Percentiles rank a stretch among this genome's conserved stretches.
Conservation (phyloP, 2,113 vertebrate species). For the Pteruthius melanotis region DNA sequence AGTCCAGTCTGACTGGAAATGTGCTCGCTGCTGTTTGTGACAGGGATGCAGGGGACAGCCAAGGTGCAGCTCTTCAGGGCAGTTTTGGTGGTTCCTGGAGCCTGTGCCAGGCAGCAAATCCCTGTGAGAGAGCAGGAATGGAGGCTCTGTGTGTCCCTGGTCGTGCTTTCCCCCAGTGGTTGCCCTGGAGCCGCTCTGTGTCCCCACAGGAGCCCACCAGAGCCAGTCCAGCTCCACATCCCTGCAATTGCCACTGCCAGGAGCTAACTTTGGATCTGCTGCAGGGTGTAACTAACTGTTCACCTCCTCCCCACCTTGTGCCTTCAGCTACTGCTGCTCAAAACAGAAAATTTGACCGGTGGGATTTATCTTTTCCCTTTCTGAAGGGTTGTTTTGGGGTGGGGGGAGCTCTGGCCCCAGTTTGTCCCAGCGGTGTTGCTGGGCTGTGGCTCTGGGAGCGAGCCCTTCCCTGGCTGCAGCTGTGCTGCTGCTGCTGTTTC, state of each 20-base stretch:
- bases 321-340: background rate
- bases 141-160: background rate
- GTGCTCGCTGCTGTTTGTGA: fast-evolving
- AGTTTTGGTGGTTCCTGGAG: background rate
- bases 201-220: background rate
- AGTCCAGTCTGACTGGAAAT: background rate
- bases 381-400: fast-evolving
- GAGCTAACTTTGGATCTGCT: background rate
- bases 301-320: background rate
- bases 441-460: background rate
- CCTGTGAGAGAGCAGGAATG: background rate
- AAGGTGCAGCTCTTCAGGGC: background rate
- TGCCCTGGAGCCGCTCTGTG: background rate
- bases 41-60: fast-evolving
- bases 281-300: background rate
- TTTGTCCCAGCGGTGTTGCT: background rate
- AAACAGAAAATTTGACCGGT: fast-evolving
- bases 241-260: background rate
- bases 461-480: background rate
- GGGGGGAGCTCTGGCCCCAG: background rate
- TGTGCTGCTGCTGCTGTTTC: background rate
- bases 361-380: background rate
- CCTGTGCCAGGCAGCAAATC: background rate
- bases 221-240: background rate
- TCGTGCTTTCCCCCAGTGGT: background rate